Evolutionary conservation across 2,888 invertebrate genomes (phyloP).

Genomic region (Leptopterna dolabrata): DNA sequence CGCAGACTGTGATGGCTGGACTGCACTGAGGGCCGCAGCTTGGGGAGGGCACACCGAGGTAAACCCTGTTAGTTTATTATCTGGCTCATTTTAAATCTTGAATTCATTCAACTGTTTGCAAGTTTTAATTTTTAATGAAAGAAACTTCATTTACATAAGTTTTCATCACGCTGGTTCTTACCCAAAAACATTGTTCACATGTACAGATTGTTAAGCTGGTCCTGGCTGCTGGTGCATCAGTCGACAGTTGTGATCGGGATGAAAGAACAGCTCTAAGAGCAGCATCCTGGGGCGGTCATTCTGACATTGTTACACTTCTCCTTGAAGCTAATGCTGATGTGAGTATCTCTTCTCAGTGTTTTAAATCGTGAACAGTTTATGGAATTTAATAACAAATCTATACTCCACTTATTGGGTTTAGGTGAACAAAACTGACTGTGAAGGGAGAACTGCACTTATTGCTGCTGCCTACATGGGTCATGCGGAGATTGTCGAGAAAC

Average conservation of each 20-base stretch:
- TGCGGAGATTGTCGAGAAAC: slow-evolving; percentile 86
- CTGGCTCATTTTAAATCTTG: neutral
- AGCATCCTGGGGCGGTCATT: slow-evolving; percentile 95
- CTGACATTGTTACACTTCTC: slow-evolving; percentile 81
- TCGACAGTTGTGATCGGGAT: slow-evolving; percentile 89
- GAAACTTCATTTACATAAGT: no score
- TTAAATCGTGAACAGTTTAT: neutral
- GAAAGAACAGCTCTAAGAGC: slow-evolving; percentile 90
- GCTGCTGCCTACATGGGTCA: slow-evolving; percentile 98
- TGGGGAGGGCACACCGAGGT: slow-evolving; percentile 95
- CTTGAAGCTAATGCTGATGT: slow-evolving; percentile 69
- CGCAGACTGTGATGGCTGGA: slow-evolving; percentile 89
- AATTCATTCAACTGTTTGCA: neutral
- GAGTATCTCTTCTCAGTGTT: no score
- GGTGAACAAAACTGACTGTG: slow-evolving; percentile 75
- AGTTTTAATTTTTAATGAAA: no score
- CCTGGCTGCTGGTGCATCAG: slow-evolving; percentile 81
- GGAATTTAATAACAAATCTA: neutral
- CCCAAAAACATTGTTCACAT: neutral
- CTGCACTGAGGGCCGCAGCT: slow-evolving; percentile 89
- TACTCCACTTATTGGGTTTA: neutral
- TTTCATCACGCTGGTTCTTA: neutral
- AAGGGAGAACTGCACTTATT: slow-evolving; percentile 91
- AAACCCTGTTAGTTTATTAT: neutral
- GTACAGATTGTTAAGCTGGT: slow-evolving; percentile 77